Evolutionary conservation across 2,797 vertebrate genomes (phyloP), one percentile per base, ranked within the genome.

Genomic region (Calcarius lapponicus): DNA sequence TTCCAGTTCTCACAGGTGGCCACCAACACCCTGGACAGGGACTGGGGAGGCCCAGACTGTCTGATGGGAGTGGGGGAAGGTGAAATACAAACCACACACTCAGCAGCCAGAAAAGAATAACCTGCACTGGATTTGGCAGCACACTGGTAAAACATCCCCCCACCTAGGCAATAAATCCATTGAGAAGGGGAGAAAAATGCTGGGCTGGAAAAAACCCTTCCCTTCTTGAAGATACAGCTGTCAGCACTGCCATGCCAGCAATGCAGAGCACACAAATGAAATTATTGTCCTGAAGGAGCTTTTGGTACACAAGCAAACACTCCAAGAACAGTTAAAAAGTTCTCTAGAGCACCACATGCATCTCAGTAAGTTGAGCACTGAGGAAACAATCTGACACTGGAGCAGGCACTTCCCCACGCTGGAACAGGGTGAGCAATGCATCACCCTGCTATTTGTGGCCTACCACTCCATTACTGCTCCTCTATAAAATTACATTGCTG

Each of bases 401-500:
- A 82, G 50, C 81, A 16, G 54, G 86, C 5, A 17, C 51, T 28
- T 70, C 56, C 18, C 4, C 22, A n/a, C 13, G 0, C 9, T 8
- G 20, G 31, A 84, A 61, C 13, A 38, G 84, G 17, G 42, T 47
- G n/a, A 58, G 69, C 32, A 60, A 50, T 26, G 58, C 75, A 73
- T 82, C 83, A 7, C 74, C 82, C 86, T n/a, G 34, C 83, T 94
- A 65, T 62, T n/a, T 80, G 80, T 67, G 94, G 86, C 92, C 93
- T 69, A 81, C 65, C 85, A 73, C 80, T 86, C 93, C 83, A 66
- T 95, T 95, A 91, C 96, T 21, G 40, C 92, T 92, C 93, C 86
- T 83, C 86, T 56, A 95, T 83, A 96, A 97, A 98, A 97, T 97
- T 94, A 97, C 93, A 94, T 95, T 97, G 88, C 97, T 97, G 97